phyloP scores from a whole-genome alignment of 37 sponge, comb jelly and placozoan species.

The Aplysina aerophoba region DNA sequence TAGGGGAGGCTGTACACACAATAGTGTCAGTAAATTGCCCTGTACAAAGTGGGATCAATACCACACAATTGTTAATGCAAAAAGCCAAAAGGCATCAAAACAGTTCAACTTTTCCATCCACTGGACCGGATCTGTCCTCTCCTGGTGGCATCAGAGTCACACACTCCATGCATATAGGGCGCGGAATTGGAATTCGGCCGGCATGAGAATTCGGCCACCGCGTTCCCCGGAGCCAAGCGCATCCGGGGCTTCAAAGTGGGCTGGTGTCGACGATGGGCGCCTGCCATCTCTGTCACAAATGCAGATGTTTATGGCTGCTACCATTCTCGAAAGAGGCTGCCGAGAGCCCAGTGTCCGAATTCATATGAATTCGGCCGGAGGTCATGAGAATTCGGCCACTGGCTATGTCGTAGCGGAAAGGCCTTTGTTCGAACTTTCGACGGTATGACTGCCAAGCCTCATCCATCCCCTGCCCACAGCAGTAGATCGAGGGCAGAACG shows the following conservation, averaged over 20 bases:
- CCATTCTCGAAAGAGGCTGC: background rate
- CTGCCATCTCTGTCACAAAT: constrained; percentile 4
- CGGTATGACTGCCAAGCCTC: background rate
- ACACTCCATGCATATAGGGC: no score
- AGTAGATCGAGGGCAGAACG: background rate
- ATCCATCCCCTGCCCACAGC: constrained; percentile 13
- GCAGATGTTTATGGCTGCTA: constrained; percentile 14
- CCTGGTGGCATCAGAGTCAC: no score
- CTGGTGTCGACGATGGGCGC: background rate
- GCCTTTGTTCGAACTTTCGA: background rate
- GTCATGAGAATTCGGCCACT: constrained; percentile 25
- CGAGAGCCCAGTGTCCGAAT: constrained; percentile 20
- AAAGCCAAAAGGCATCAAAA: no score
- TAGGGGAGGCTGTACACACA: no score
- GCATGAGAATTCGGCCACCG: constrained; percentile 28
- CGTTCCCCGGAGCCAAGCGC: constrained; percentile 9
- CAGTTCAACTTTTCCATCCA: no score
- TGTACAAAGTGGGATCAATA: no score
- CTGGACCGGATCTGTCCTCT: no score
- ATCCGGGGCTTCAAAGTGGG: constrained; percentile 18
- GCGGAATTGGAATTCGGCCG: constrained; percentile 32
- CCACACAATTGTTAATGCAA: no score
- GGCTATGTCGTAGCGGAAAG: background rate
- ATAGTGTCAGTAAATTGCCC: no score
- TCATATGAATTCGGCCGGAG: constrained; percentile 31